Evolutionary conservation across 92 coral and sea anemone genomes (phyloP).

Genomic region (Bergia sp.): DNA sequence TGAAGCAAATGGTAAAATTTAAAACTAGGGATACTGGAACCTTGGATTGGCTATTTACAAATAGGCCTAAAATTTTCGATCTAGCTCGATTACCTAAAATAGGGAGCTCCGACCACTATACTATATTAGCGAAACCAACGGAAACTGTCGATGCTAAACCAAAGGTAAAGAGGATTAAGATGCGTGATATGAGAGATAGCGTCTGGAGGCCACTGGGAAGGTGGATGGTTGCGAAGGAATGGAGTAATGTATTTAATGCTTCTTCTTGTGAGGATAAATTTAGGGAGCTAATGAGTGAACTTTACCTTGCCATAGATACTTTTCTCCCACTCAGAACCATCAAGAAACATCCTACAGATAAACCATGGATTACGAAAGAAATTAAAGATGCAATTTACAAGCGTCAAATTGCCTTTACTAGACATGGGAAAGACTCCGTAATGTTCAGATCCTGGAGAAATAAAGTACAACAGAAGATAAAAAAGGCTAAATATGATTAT

Average conservation of each 20-base stretch:
- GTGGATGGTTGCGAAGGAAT: conserved; percentile 34
- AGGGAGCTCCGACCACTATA: conserved; percentile 52
- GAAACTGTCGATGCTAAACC: not conserved
- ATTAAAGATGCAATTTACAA: conserved; percentile 36
- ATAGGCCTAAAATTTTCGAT: conserved; percentile 46
- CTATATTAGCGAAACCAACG: conserved; percentile 52
- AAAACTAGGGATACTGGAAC: conserved; percentile 64
- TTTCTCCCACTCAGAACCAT: conserved; percentile 41
- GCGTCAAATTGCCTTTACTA: conserved; percentile 28
- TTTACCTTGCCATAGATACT: conserved; percentile 30
- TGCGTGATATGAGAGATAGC: not conserved
- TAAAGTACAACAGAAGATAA: conserved; percentile 4
- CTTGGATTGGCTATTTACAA: conserved; percentile 49
- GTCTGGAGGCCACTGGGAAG: not conserved
- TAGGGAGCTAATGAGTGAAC: conserved; percentile 13
- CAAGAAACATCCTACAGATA: conserved; percentile 36
- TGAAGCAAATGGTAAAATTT: conserved; percentile 61
- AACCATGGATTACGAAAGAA: conserved; percentile 53
- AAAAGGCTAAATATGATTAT: not conserved
- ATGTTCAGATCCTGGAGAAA: not conserved
- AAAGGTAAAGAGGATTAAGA: not conserved
- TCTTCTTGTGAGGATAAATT: not conserved
- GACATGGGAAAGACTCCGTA: not conserved
- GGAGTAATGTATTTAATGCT: not conserved
- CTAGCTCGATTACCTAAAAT: conserved; percentile 34